These are phyloP conservation scores for Drosophila longiperda DNA, from an alignment of 2,888 invertebrate genomes.

Conservation along the genomic window DNA sequence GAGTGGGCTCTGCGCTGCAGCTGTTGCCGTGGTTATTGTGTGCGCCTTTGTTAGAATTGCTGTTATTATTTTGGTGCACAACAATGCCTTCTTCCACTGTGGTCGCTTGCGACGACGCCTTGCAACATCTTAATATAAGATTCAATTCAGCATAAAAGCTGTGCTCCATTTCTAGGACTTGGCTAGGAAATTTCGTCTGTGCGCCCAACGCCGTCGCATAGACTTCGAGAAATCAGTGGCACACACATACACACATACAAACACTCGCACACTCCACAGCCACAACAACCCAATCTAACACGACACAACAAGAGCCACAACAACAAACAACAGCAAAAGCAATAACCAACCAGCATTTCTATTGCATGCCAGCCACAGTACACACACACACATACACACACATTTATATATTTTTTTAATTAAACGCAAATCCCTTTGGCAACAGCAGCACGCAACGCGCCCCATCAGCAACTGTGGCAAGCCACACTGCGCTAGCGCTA, in stretches of 20 bases:
- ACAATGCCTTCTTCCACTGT: slow-evolving; percentile 51
- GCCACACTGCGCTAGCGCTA: slow-evolving; percentile 18
- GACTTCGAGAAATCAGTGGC: slow-evolving; percentile 55
- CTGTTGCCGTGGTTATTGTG: slow-evolving; percentile 76
- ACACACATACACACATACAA: slow-evolving; percentile 21
- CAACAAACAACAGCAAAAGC: slow-evolving; percentile 58
- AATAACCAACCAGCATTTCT: slow-evolving; percentile 73
- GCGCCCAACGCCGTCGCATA: slow-evolving; percentile 31
- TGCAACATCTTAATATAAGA: slow-evolving; percentile 79
- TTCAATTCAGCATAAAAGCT: slow-evolving; percentile 70
- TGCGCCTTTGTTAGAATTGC: slow-evolving; percentile 67
- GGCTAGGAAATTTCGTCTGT: slow-evolving; percentile 47
- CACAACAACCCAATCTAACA: slow-evolving; percentile 37
- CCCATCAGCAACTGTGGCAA: slow-evolving; percentile 31
- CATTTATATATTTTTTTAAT: slow-evolving; percentile 75
- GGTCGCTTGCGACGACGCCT: slow-evolving; percentile 50
- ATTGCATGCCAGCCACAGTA: slow-evolving; percentile 69
- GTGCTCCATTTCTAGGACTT: slow-evolving; percentile 24
- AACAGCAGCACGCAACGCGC: slow-evolving; percentile 64
- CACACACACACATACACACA: slow-evolving; percentile 20
- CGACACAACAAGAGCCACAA: slow-evolving; percentile 28
- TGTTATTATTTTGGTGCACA: slow-evolving; percentile 72
- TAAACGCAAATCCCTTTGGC: slow-evolving; percentile 77
- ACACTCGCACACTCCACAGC: slow-evolving; percentile 33
- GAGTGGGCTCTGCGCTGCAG: slow-evolving; percentile 63